Evolutionary conservation across 2,888 invertebrate species (phyloP), one percentile per base, ranked within the genome.

Genomic region (Ommatoiulus sabulosus): DNA sequence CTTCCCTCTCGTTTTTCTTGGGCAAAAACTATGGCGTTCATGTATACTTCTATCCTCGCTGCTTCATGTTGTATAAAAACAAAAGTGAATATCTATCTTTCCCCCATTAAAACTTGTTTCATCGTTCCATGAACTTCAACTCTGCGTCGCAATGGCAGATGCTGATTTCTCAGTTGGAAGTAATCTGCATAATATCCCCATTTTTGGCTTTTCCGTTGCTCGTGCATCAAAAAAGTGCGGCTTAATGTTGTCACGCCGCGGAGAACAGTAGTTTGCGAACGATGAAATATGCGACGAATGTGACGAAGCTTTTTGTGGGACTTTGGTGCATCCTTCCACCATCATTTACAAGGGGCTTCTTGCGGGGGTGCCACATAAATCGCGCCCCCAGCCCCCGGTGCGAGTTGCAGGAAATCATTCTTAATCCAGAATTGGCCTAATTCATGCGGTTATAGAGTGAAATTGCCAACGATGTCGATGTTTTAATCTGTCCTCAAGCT

Each of bases 41-140:
- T n/a, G n/a, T 5, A n/a, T 63, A 63, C 63, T 63, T 63, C 17
- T n/a, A 63, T 63, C n/a, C 63, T 2, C 1, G 63, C 17, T n/a
- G n/a, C n/a, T n/a, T n/a, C 5, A 63, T 63, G 63, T 63, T 63
- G 63, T n/a, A 63, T 63, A 63, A 63, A 63, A 63, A 63, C 63
- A 63, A 63, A n/a, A 63, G 63, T 63, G 63, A 63, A 63, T 63
- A 63, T n/a, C n/a, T 63, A 63, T 63, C 63, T 63, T 63, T 63
- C 63, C n/a, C 63, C 63, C 63, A 63, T 63, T 63, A 63, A 63
- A 63, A 63, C 63, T 63, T 63, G 63, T n/a, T 63, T 63, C 63
- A 63, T 63, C 63, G 63, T 63, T 63, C 63, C 63, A 63, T 63
- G 63, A 63, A 63, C n/a, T 63, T 63, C 63, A 63, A 63, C 63